These are phyloP conservation scores for Ormyrus rosae DNA, from an alignment of 2,888 invertebrate species.

Conservation along the genomic window DNA sequence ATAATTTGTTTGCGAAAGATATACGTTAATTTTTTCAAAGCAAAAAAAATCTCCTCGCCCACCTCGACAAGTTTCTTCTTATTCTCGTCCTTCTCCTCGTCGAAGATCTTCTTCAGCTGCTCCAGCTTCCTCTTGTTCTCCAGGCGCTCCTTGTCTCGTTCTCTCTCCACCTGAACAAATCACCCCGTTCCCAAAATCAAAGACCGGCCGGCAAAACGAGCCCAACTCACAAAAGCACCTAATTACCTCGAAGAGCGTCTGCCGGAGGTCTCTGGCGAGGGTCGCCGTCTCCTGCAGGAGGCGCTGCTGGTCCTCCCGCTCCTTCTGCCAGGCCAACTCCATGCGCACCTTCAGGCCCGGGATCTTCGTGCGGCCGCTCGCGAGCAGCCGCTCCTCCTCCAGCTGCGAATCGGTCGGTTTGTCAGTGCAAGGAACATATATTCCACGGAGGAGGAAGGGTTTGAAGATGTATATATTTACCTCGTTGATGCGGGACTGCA, in stretches of 20 bases:
- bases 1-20: no score
- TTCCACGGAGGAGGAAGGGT: no score
- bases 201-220: background rate
- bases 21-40: no score
- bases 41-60: background rate
- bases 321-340: constrained; percentile 96
- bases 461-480: constrained; percentile 70
- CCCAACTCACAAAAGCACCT: constrained; percentile 9
- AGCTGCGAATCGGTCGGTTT: constrained; percentile 76
- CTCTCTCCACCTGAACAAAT: constrained; percentile 84
- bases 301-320: constrained; percentile 93
- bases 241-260: constrained; percentile 87
- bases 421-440: no score
- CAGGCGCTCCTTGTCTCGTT: constrained; percentile 91
- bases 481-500: constrained; percentile 92
- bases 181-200: background rate
- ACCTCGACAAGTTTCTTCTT: constrained; percentile 85
- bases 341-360: constrained; percentile 91
- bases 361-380: constrained; percentile 89
- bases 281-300: constrained; percentile 93
- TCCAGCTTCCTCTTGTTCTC: constrained; percentile 91
- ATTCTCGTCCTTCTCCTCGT: constrained; percentile 93
- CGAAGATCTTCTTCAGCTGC: constrained; percentile 88
- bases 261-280: constrained; percentile 89
- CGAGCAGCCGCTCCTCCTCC: constrained; percentile 91